Percentiles rank a stretch among this genome's conserved stretches.
Evolutionary conservation across 2,888 invertebrate species (phyloP).

Genomic region (Diadegma fenestrale): DNA sequence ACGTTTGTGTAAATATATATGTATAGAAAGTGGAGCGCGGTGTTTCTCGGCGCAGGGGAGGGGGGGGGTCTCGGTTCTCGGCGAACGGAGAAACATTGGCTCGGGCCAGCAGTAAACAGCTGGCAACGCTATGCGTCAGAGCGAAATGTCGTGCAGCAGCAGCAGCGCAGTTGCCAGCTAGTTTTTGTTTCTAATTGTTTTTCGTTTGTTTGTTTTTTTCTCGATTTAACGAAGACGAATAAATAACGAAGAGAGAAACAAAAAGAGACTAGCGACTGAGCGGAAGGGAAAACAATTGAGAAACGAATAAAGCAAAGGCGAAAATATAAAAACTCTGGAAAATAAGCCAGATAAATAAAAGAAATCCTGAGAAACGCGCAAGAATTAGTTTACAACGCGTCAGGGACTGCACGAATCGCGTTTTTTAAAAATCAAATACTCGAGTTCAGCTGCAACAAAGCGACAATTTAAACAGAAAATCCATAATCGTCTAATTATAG

Average conservation of each 20-base stretch:
- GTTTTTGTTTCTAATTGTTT: slow-evolving; percentile 28
- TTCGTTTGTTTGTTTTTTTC: slow-evolving; percentile 39
- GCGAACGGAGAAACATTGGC: background rate
- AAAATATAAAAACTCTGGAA: slow-evolving; percentile 1
- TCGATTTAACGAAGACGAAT: background rate
- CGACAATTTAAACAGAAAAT: slow-evolving; percentile 22
- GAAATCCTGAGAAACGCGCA: slow-evolving; percentile 52
- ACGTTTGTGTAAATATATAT: background rate
- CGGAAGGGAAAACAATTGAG: slow-evolving; percentile 12
- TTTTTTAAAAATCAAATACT: background rate
- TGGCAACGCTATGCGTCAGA: slow-evolving; percentile 82
- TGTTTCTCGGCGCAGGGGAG: slow-evolving; percentile 19
- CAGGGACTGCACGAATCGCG: slow-evolving; percentile 13
- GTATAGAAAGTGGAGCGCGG: background rate
- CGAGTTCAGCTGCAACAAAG: background rate
- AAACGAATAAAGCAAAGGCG: slow-evolving; percentile 6
- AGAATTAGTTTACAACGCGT: slow-evolving; percentile 66
- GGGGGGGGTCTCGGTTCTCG: background rate
- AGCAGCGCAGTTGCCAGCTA: slow-evolving; percentile 71
- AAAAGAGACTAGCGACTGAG: background rate
- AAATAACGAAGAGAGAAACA: slow-evolving; percentile 15
- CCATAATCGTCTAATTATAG: slow-evolving; percentile 45
- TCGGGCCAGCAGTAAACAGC: slow-evolving; percentile 81
- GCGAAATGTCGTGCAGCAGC: slow-evolving; percentile 77
- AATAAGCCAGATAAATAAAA: background rate